Evolutionary conservation across 2,888 invertebrate species (phyloP).

Genomic region (Blastobasis adustella): DNA sequence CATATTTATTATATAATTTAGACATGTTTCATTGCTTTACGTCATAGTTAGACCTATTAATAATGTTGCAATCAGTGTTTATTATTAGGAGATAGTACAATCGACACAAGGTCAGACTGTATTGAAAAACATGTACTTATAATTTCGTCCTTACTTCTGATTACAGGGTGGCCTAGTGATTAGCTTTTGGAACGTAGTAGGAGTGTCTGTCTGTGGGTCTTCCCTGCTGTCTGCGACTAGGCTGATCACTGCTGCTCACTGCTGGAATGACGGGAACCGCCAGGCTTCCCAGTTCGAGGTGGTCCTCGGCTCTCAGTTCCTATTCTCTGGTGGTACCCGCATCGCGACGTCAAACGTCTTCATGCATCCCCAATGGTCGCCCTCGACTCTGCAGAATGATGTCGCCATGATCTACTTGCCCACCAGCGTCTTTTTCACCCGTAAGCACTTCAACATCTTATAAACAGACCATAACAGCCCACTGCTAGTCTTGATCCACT

Average conservation of each 20-base stretch:
- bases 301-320: slow-evolving; percentile 23
- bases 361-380: slow-evolving; percentile 19
- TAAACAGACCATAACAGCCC: too few species aligned
- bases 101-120: too few species aligned
- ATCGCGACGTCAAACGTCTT: slow-evolving; percentile 18
- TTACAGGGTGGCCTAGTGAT: slow-evolving; percentile 24
- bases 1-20: too few species aligned
- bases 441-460: slow-evolving; percentile 6
- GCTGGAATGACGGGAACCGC: slow-evolving; percentile 22
- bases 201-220: slow-evolving; percentile 22
- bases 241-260: slow-evolving; percentile 27
- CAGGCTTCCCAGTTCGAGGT: slow-evolving; percentile 21
- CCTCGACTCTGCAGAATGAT: slow-evolving; percentile 17
- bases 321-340: slow-evolving; percentile 25
- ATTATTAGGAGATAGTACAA: too few species aligned
- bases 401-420: slow-evolving; percentile 24
- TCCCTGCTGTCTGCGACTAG: slow-evolving; percentile 19
- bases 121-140: too few species aligned
- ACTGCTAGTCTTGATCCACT: too few species aligned
- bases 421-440: slow-evolving; percentile 11
- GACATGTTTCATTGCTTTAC: too few species aligned
- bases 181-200: slow-evolving; percentile 13
- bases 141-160: too few species aligned
- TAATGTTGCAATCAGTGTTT: too few species aligned
- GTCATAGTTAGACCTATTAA: too few species aligned